Evolutionary conservation across 2,797 vertebrate genomes (phyloP), one percentile per base, ranked within the genome.

Genomic region (Balearica regulorum): DNA sequence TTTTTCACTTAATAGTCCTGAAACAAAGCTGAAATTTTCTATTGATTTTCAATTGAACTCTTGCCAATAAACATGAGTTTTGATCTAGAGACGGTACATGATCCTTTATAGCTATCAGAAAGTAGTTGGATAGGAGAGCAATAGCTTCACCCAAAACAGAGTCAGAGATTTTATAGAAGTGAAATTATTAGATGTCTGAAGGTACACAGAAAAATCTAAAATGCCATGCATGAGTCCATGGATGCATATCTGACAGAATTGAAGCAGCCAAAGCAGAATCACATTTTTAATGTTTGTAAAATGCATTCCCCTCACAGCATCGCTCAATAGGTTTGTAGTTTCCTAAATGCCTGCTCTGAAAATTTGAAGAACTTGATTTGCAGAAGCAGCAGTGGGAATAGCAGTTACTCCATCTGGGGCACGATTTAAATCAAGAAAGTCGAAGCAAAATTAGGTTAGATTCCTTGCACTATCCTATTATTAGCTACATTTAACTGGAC

Each of bases 211-310:
- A 81, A 76, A 75, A 49, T 87, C 17, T 48, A 11, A 87, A 83
- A 26, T 2, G 3, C 24, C 35, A 12, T 68, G 6, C 2, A 2
- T 78, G 66, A 48, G 11, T 81, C 46, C 8, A 4, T 16, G 79
- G 51, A 62, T 61, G n/a, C 86, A 60, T 82, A 87, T 90, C 53
- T 24, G 64, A 64, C 57, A 96, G 61, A 87, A 95, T 14, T 70
- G 95, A 88, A 96, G 82, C 78, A 97, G 68, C 31, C 80, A 92
- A 91, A 89, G 83, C 64, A 90, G 80, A 96, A 90, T 93, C 49
- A 88, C 83, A 28, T 80, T 95, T 94, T 51, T 93, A 94, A 64
- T 89, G 75, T 90, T 94, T 90, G 61, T 79, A 61, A 95, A 96
- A 21, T 37, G 2, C 60, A 54, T 93, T 89, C 84, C 68, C 87